Percentiles rank a stretch among this genome's conserved stretches.
phyloP scores from a whole-genome alignment of 92 coral and sea anemone genomes.

The Phenganax stokvisi region DNA sequence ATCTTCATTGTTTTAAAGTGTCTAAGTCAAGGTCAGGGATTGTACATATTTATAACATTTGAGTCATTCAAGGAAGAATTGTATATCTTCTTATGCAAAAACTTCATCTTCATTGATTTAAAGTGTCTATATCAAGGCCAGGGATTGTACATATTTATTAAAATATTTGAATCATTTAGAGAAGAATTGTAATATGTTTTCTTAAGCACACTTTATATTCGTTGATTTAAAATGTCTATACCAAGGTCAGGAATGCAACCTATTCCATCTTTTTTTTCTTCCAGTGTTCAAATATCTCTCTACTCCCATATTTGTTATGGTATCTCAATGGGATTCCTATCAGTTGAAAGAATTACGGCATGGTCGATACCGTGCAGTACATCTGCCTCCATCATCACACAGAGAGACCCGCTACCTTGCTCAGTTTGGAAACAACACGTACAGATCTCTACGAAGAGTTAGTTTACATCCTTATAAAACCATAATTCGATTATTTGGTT shows the following conservation, averaged over 20 bases:
- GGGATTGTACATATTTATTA: too few relatives aligned
- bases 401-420: slow-evolving; percentile 80
- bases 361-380: slow-evolving; percentile 64
- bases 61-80: too few relatives aligned
- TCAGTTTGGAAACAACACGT: slow-evolving; percentile 89
- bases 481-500: neutral
- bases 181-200: too few relatives aligned
- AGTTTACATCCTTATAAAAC: slow-evolving; percentile 13
- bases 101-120: too few relatives aligned
- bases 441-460: slow-evolving; percentile 89
- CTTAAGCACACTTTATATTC: neutral
- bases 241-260: neutral
- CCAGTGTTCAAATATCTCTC: slow-evolving; percentile 69
- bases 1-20: too few relatives aligned
- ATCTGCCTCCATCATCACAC: slow-evolving; percentile 77
- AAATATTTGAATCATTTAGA: too few relatives aligned
- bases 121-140: too few relatives aligned
- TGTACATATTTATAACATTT: too few relatives aligned
- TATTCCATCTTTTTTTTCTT: neutral
- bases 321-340: slow-evolving; percentile 97
- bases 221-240: neutral
- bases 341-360: slow-evolving; percentile 79
- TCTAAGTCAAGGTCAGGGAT: too few relatives aligned
- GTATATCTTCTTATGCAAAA: too few relatives aligned
- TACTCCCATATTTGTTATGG: slow-evolving; percentile 93